Evolutionary conservation across 2,888 invertebrate species (phyloP).

Genomic region (Diploptera punctata): DNA sequence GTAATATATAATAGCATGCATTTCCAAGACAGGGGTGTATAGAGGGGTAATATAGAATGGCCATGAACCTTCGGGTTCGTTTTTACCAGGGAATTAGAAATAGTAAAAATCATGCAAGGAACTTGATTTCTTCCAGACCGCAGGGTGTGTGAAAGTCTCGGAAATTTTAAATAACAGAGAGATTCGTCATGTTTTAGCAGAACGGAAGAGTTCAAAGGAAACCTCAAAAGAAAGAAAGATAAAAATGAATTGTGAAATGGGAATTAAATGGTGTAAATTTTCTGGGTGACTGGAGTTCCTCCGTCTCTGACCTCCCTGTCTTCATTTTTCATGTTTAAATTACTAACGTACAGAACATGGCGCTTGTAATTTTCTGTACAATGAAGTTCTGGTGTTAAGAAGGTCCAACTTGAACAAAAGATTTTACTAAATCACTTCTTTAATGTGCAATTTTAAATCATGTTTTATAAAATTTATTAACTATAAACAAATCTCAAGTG

Average conservation of each 20-base stretch:
- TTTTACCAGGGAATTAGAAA: no score
- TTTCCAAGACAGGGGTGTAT: no score
- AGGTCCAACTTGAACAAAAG: neutral
- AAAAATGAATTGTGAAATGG: neutral
- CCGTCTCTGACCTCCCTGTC: neutral
- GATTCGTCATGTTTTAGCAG: neutral
- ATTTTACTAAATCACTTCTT: neutral
- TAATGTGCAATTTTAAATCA: no score
- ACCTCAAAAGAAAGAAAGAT: neutral
- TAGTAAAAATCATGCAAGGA: no score
- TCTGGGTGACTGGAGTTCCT: neutral
- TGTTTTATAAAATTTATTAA: no score
- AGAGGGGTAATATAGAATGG: no score
- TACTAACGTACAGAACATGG: neutral
- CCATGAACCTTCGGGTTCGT: no score
- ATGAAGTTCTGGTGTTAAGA: neutral
- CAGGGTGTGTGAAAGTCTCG: no score
- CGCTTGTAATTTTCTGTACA: neutral
- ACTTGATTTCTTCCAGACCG: no score
- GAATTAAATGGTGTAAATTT: constrained; percentile 14
- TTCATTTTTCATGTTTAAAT: neutral
- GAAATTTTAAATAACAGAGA: no score
- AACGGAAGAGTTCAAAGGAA: neutral
- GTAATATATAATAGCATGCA: no score
- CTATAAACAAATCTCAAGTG: no score